Conservation (phyloP, 53 echinoderm and acorn worm genomes). For the Paelopatides confundens region DNA sequence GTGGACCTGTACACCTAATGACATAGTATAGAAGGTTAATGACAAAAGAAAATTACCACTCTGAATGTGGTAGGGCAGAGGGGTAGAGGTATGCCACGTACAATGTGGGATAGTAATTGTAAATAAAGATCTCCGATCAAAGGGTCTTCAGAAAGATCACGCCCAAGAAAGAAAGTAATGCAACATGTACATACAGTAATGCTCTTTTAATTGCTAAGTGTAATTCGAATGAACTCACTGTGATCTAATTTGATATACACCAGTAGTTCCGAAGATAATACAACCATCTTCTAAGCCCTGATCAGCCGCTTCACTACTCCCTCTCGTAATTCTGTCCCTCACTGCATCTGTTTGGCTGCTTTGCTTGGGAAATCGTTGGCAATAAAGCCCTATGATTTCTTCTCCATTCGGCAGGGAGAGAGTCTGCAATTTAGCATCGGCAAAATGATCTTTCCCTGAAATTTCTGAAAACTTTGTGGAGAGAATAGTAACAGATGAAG, state of each 20-base stretch:
- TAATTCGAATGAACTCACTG: background rate
- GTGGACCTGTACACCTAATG: no score
- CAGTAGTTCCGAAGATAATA: background rate
- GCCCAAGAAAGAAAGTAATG: no score
- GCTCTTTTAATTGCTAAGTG: no score
- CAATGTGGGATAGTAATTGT: no score
- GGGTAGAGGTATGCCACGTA: no score
- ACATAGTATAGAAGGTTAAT: no score
- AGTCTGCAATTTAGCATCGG: constrained; percentile 80
- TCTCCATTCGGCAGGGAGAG: constrained; percentile 74
- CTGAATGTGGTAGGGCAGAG: no score
- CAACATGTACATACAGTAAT: no score
- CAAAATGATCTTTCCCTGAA: constrained; percentile 60
- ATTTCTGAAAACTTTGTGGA: constrained; percentile 34
- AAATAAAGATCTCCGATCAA: no score
- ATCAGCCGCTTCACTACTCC: background rate
- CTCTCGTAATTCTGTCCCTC: background rate
- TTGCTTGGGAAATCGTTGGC: constrained; percentile 43
- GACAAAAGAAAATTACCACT: no score
- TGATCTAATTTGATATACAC: constrained; percentile 25
- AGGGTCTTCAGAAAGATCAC: no score
- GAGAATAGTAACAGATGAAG: background rate
- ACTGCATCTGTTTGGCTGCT: background rate
- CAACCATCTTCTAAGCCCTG: constrained; percentile 11
- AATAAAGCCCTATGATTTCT: constrained; percentile 67